Conservation (phyloP, 2,113 vertebrate species). For the Steatornis caripensis region DNA sequence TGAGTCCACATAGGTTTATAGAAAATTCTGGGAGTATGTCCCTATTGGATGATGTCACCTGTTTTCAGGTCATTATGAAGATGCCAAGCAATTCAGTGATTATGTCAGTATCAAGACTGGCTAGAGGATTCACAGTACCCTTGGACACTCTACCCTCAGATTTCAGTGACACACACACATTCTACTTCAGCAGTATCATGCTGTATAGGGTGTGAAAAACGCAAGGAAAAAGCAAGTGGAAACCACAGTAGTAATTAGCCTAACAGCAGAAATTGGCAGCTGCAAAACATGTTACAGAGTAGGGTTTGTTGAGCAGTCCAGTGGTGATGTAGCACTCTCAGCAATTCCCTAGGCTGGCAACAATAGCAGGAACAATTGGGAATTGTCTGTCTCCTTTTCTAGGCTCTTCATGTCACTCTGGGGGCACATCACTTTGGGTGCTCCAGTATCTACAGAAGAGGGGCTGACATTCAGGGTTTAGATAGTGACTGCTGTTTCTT, state of each 20-base stretch:
- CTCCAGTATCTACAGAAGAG: background rate
- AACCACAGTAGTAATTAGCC: background rate
- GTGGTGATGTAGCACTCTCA: background rate
- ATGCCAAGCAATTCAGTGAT: background rate
- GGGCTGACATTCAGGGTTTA: background rate
- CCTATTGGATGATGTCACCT: background rate
- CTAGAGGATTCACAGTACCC: background rate
- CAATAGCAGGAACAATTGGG: background rate
- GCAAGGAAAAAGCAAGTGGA: background rate
- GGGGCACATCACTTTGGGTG: background rate
- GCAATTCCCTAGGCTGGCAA: background rate
- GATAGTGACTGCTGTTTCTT: background rate
- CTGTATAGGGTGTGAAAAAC: background rate
- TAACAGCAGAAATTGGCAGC: background rate
- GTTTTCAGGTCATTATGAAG: background rate
- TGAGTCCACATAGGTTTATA: background rate
- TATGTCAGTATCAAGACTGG: background rate
- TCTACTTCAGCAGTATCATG: background rate
- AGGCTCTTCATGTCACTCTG: background rate
- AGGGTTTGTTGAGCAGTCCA: background rate
- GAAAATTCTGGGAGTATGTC: background rate
- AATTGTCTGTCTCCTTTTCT: background rate
- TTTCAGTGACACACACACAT: background rate
- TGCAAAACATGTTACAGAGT: background rate
- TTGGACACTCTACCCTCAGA: background rate